These are phyloP conservation scores for Pseudoips prasinana DNA, from an alignment of 2,888 invertebrate species.

Conservation along the genomic window DNA sequence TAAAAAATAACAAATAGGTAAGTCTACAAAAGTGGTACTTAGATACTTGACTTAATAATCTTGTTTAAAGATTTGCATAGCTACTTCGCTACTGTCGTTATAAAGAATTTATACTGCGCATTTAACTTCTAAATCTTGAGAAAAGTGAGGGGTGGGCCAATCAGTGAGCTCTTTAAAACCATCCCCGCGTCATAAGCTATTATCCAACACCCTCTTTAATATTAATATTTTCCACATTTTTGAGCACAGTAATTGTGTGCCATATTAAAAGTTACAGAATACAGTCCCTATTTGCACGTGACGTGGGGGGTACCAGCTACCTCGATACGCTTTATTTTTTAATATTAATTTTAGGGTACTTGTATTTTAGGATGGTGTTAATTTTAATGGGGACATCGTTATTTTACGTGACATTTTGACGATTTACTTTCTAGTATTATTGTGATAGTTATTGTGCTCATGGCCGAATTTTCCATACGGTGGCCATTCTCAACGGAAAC, in stretches of 20 bases:
- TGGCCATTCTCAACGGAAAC: too few species aligned
- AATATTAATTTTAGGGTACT: background rate
- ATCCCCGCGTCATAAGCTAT: slow-evolving; percentile 48
- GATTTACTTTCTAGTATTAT: too few species aligned
- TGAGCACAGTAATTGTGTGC: slow-evolving; percentile 68
- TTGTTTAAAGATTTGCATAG: too few species aligned
- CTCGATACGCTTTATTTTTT: slow-evolving; percentile 35
- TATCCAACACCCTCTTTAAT: slow-evolving; percentile 54
- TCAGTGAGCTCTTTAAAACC: slow-evolving; percentile 36
- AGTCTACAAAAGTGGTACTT: too few species aligned
- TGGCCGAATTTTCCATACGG: too few species aligned
- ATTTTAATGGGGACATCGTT: too few species aligned
- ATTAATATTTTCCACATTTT: slow-evolving; percentile 73
- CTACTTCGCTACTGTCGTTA: too few species aligned
- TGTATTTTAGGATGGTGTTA: too few species aligned
- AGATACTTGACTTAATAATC: too few species aligned
- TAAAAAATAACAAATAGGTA: too few species aligned
- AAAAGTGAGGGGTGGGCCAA: slow-evolving; percentile 31
- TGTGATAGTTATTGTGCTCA: too few species aligned
- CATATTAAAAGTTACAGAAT: slow-evolving; percentile 66
- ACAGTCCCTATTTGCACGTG: slow-evolving; percentile 49
- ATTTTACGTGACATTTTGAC: too few species aligned
- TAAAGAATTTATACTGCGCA: slow-evolving; percentile 19
- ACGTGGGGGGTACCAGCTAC: slow-evolving; percentile 31
- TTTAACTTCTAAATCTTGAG: slow-evolving; percentile 24